A percentile compares a stretch with the other conserved stretches of the same genome.
These are phyloP conservation scores for Eledone cirrhosa DNA, from an alignment of 2,888 invertebrate genomes.

Conservation along the genomic window DNA sequence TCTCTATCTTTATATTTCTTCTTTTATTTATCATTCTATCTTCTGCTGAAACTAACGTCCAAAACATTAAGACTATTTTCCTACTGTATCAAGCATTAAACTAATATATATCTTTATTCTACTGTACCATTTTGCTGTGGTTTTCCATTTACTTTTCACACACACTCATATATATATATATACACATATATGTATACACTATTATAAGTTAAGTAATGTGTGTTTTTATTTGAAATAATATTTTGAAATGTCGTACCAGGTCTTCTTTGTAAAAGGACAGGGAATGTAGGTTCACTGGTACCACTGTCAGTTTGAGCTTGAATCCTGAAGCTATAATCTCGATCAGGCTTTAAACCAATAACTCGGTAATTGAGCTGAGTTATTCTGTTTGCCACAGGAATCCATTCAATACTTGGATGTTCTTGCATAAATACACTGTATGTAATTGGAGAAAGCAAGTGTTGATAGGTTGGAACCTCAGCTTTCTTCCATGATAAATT, in stretches of 20 bases:
- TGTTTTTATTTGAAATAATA: neutral
- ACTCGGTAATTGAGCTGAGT: conserved; percentile 26
- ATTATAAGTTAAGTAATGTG: too few relatives aligned
- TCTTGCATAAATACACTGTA: conserved; percentile 26
- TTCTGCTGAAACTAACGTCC: too few relatives aligned
- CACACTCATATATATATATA: too few relatives aligned
- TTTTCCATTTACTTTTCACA: too few relatives aligned
- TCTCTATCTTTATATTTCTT: too few relatives aligned
- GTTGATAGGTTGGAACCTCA: neutral
- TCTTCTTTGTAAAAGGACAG: conserved; percentile 28
- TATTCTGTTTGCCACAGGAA: conserved; percentile 39
- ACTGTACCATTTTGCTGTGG: too few relatives aligned
- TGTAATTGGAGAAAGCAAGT: neutral
- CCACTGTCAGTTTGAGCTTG: conserved; percentile 32
- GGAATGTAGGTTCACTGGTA: conserved; percentile 30
- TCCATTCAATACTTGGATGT: conserved; percentile 37
- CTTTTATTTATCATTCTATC: too few relatives aligned
- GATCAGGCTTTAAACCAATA: conserved; percentile 46
- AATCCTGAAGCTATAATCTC: conserved; percentile 92
- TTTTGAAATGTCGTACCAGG: conserved; percentile 23
- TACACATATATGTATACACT: too few relatives aligned
- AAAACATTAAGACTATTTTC: too few relatives aligned
- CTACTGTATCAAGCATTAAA: too few relatives aligned
- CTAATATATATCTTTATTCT: too few relatives aligned
- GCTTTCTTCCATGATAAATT: conserved; percentile 14